A percentile compares a stretch with the other conserved stretches of the same genome.
Conservation (phyloP, 2,113 vertebrate species). For the Vulpes ferrilata region DNA sequence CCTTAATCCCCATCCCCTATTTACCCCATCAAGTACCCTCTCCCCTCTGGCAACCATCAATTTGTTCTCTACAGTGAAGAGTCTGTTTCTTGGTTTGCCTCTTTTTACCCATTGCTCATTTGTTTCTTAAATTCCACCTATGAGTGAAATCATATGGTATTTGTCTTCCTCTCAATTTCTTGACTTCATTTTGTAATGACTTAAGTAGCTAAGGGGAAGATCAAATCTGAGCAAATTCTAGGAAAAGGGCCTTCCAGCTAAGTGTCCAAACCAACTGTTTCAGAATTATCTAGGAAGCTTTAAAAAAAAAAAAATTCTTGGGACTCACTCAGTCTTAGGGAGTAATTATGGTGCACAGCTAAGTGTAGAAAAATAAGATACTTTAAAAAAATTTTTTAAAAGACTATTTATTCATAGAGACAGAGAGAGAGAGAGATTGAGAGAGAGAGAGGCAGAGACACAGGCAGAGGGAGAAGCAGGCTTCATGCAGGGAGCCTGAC, state of each 20-base stretch:
- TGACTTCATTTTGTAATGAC: conserved; percentile 11
- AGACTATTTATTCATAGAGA: too few relatives aligned
- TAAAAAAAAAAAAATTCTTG: background rate
- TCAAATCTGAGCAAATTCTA: conserved; percentile 21
- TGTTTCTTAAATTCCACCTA: background rate
- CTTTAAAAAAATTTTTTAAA: background rate
- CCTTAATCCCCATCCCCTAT: background rate
- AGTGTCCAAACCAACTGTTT: background rate
- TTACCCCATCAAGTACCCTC: background rate
- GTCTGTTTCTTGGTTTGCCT: background rate
- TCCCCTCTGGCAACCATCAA: background rate
- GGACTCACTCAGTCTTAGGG: background rate
- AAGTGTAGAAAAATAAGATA: background rate
- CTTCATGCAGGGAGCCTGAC: too few relatives aligned
- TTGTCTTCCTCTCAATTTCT: conserved; percentile 32
- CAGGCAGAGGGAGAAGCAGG: too few relatives aligned
- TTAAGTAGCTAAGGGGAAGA: background rate
- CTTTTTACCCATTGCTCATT: background rate
- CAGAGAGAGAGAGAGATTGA: too few relatives aligned
- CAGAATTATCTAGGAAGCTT: background rate
- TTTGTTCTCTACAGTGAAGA: background rate
- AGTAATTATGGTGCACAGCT: background rate
- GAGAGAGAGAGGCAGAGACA: too few relatives aligned
- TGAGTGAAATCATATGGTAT: background rate
- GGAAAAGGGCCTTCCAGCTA: background rate